phyloP scores from a whole-genome alignment of 2,113 vertebrate species.

The Motacilla alba region DNA sequence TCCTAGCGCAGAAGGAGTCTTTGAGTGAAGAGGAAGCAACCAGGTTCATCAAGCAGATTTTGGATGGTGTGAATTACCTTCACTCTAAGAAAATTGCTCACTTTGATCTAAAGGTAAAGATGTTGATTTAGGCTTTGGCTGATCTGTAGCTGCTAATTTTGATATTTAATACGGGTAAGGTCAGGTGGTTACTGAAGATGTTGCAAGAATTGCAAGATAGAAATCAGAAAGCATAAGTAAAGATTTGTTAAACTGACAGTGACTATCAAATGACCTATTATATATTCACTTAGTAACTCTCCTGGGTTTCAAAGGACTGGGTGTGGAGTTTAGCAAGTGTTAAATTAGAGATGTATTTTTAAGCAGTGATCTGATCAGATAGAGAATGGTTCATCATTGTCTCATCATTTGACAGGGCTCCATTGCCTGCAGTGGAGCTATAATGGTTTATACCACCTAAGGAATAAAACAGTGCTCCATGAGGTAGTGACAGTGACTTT shows the following conservation, averaged over 20 bases:
- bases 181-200: neutral
- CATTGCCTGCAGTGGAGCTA: neutral
- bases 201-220: neutral
- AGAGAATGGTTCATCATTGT: neutral
- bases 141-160: neutral
- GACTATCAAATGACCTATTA: neutral
- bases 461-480: neutral
- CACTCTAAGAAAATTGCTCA: constrained; percentile 92
- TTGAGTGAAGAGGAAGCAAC: constrained; percentile 96
- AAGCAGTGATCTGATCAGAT: neutral
- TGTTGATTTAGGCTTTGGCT: neutral
- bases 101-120: constrained; percentile 93
- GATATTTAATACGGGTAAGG: neutral
- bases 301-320: neutral
- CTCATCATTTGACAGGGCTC: neutral
- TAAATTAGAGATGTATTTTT: neutral
- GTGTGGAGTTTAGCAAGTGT: neutral
- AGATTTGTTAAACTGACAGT: neutral
- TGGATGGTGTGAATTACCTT: constrained; percentile 91
- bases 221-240: neutral
- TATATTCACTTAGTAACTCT: neutral
- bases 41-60: constrained; percentile 95
- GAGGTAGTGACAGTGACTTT: neutral
- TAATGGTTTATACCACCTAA: neutral
- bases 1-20: constrained; percentile 94